A percentile compares a stretch with the other conserved stretches of the same genome.
phyloP scores from a whole-genome alignment of 2,888 invertebrate species.

The Mythimna impura region DNA sequence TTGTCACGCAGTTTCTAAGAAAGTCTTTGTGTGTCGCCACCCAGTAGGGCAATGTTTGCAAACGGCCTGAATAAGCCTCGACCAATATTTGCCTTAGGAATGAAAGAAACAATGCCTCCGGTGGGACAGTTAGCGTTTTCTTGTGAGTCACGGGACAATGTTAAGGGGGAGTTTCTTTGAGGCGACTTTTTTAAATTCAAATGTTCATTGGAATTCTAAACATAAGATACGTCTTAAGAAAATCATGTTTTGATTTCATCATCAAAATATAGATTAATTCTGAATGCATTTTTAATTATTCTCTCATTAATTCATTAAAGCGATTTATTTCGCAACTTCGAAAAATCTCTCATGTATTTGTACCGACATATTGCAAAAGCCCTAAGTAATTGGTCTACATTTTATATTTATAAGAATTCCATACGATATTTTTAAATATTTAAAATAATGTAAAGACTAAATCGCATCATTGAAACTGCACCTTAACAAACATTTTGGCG shows the following conservation, averaged over 20 bases:
- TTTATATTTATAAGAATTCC: neutral
- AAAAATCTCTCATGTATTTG: neutral
- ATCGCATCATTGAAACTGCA: slow-evolving; percentile 62
- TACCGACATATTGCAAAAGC: too few relatives aligned
- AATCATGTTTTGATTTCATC: neutral
- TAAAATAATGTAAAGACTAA: neutral
- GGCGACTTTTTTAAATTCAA: slow-evolving; percentile 12
- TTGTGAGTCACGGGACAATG: slow-evolving; percentile 77
- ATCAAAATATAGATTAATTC: neutral
- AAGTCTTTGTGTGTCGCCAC: slow-evolving; percentile 86
- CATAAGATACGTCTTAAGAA: neutral
- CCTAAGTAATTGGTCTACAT: neutral
- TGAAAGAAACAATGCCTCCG: slow-evolving; percentile 88
- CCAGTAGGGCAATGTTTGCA: slow-evolving; percentile 88
- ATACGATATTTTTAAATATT: neutral
- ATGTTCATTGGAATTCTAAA: too few relatives aligned
- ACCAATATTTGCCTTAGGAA: slow-evolving; percentile 89
- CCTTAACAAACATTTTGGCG: slow-evolving; percentile 80
- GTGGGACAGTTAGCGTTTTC: slow-evolving; percentile 87
- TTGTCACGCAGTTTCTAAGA: slow-evolving; percentile 87
- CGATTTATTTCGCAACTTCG: neutral
- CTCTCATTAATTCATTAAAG: too few relatives aligned
- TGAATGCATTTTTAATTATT: too few relatives aligned
- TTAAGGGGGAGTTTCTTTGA: slow-evolving; percentile 72
- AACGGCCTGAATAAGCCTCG: slow-evolving; percentile 84